phyloP scores from a whole-genome alignment of 2,797 vertebrate species.

The Fringilla coelebs region DNA sequence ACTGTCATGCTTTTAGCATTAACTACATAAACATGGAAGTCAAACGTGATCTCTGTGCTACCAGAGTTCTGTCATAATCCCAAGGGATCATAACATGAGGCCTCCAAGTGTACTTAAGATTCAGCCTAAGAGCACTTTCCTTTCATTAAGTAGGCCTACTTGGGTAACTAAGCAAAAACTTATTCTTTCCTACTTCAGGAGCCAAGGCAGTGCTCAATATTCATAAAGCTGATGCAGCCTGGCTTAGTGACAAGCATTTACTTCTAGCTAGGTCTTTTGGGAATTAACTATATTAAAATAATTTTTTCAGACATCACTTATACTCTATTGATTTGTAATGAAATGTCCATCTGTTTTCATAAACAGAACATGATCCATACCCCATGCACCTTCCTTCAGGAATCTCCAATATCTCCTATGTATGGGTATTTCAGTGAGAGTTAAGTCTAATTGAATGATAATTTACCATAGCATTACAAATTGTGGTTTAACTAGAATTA shows the following conservation, averaged over 20 bases:
- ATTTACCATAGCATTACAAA: conserved; percentile 56
- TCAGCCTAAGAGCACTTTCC: neutral
- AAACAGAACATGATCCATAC: conserved; percentile 24
- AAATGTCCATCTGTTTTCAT: conserved; percentile 60
- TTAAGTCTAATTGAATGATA: conserved; percentile 55
- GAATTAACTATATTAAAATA: conserved; percentile 58
- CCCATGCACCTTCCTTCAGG: neutral
- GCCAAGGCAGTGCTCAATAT: neutral
- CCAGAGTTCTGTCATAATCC: neutral
- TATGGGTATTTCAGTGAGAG: conserved; percentile 26
- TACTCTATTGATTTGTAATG: conserved; percentile 52
- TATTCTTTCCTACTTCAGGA: neutral
- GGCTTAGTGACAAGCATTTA: neutral
- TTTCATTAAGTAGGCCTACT: neutral
- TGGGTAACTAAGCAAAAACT: neutral
- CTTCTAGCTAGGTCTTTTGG: neutral
- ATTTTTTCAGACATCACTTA: conserved; percentile 40
- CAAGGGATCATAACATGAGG: neutral
- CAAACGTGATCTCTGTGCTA: neutral
- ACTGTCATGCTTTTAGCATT: neutral
- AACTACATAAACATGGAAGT: neutral
- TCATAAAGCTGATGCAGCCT: neutral
- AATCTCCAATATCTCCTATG: conserved; percentile 25
- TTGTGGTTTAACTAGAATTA: conserved; percentile 53
- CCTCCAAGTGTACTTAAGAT: neutral